A percentile compares a stretch with the other conserved stretches of the same genome.
These are phyloP conservation scores for Aix galericulata DNA, from an alignment of 2,113 vertebrate genomes.

Conservation along the genomic window DNA sequence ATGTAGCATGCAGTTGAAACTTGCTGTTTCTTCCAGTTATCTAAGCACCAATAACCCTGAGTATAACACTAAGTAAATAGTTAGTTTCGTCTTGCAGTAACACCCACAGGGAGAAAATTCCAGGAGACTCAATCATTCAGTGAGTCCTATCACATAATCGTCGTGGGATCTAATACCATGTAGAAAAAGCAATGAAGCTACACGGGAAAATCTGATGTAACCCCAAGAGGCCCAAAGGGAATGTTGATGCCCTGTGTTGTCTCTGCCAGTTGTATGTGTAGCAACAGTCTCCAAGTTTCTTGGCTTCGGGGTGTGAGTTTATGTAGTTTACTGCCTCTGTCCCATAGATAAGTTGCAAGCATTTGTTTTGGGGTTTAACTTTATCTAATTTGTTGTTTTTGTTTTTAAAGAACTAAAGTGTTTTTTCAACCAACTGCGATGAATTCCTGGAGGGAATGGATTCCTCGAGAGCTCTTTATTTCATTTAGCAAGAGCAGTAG, in stretches of 20 bases:
- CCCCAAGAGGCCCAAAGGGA: background rate
- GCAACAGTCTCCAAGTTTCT: background rate
- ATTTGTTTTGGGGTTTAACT: background rate
- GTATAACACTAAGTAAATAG: background rate
- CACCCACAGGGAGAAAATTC: background rate
- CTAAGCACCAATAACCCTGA: background rate
- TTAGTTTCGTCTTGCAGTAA: background rate
- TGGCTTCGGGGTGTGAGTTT: background rate
- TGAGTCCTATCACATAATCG: background rate
- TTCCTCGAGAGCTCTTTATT: background rate
- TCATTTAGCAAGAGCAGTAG: background rate
- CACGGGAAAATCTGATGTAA: background rate
- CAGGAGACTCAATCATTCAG: background rate
- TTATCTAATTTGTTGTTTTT: background rate
- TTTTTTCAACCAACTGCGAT: background rate
- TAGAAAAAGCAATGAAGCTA: background rate
- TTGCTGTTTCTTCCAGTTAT: background rate
- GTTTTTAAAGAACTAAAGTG: background rate
- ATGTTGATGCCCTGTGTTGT: background rate
- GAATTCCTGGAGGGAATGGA: background rate
- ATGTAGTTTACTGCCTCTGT: fast-evolving
- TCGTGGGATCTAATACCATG: fast-evolving
- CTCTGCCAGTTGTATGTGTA: background rate
- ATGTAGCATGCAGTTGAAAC: background rate
- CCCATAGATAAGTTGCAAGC: background rate